Percentiles rank a stretch among this genome's conserved stretches.
Evolutionary conservation across 2,888 invertebrate genomes (phyloP).

Genomic region (Anagyrus pseudococci): DNA sequence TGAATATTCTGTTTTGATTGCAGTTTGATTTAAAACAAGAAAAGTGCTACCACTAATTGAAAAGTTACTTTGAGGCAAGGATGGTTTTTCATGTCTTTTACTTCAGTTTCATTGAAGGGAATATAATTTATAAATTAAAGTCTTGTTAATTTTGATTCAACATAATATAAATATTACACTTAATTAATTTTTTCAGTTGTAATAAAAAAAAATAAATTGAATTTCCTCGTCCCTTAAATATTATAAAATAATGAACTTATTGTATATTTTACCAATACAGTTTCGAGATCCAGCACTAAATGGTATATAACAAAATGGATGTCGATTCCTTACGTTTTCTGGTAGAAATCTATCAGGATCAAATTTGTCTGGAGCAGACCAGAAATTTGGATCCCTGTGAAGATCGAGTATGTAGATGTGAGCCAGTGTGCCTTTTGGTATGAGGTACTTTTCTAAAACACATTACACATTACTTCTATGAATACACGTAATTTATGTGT

Average conservation of each 20-base stretch:
- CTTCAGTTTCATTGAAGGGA: too few species aligned
- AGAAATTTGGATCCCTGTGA: conserved; percentile 13
- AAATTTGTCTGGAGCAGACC: conserved; percentile 8
- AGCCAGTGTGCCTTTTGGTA: neutral
- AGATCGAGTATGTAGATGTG: neutral
- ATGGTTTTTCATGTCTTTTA: too few species aligned
- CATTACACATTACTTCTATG: neutral
- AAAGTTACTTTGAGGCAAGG: too few species aligned
- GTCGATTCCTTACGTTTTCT: neutral
- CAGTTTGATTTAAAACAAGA: too few species aligned
- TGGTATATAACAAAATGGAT: conserved; percentile 12
- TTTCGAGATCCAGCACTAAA: conserved; percentile 16
- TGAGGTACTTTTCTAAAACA: neutral
- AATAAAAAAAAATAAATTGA: too few species aligned
- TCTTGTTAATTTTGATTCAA: too few species aligned
- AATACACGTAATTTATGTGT: neutral
- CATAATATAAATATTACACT: too few species aligned
- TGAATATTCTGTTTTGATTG: too few species aligned
- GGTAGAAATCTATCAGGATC: conserved; percentile 15
- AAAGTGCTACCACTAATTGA: too few species aligned
- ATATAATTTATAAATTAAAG: too few species aligned
- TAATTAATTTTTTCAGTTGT: too few species aligned
- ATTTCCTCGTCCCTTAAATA: too few species aligned
- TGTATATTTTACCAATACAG: conserved; percentile 15
- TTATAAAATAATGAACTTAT: conserved; percentile 23